Evolutionary conservation across 2,113 vertebrate genomes (phyloP).

Genomic region (Anseranas semipalmata): DNA sequence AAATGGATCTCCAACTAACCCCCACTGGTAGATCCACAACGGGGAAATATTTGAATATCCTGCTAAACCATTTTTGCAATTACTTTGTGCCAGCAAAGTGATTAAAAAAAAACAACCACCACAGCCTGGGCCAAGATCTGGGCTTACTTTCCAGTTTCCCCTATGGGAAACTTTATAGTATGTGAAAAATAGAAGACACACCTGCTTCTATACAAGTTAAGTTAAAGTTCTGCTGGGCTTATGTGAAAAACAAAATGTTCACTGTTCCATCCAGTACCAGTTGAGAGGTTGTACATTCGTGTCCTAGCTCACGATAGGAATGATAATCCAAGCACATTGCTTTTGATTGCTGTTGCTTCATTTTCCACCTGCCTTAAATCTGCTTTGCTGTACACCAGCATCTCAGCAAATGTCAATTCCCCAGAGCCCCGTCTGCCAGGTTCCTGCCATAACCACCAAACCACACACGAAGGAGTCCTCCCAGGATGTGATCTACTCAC

Average conservation of each 20-base stretch:
- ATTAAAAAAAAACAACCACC: background rate
- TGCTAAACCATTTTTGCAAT: background rate
- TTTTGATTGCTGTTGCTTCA: background rate
- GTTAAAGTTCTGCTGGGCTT: background rate
- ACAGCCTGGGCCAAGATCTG: background rate
- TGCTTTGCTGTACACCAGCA: background rate
- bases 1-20: background rate
- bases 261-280: background rate
- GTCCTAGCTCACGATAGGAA: background rate
- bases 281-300: background rate
- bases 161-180: background rate
- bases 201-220: background rate
- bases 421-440: background rate
- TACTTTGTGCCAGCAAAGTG: background rate
- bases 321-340: background rate
- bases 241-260: conserved; percentile 5
- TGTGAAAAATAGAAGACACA: background rate
- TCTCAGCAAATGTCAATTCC: background rate
- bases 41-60: background rate
- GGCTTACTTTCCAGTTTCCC: background rate
- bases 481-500: background rate
- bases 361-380: conserved; percentile 44
- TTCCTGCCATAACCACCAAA: conserved; percentile 42
- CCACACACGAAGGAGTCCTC: conserved; percentile 6
- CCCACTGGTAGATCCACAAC: background rate